Percentiles rank a stretch among this genome's conserved stretches.
Conservation (phyloP, 2,797 vertebrate genomes). For the Alexandromys oeconomus region DNA sequence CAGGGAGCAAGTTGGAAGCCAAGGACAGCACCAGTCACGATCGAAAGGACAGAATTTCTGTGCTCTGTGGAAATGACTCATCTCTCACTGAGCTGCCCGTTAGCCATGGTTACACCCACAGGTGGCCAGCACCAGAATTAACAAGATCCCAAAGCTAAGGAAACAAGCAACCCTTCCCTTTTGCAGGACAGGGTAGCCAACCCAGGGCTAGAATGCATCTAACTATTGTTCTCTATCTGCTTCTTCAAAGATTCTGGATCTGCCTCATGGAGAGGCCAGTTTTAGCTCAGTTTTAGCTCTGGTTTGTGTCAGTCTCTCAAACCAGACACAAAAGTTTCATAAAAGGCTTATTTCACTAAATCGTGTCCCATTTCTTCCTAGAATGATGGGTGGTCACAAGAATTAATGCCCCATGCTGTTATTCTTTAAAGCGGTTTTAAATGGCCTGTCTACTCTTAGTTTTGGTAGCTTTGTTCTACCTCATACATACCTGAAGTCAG, state of each 20-base stretch:
- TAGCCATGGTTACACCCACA: constrained; percentile 22
- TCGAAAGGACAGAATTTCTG: neutral
- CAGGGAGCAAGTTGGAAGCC: constrained; percentile 18
- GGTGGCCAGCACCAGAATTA: neutral
- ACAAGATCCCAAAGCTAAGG: constrained; percentile 34
- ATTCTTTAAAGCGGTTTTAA: neutral
- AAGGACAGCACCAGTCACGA: neutral
- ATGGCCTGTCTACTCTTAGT: constrained; percentile 19
- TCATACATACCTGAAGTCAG: neutral
- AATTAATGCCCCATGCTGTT: neutral
- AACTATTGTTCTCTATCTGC: neutral
- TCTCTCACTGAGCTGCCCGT: neutral
- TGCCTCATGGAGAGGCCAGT: neutral
- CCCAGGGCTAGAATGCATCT: neutral
- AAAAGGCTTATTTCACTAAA: neutral
- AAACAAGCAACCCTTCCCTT: constrained; percentile 32
- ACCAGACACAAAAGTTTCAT: neutral
- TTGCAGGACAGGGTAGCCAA: neutral
- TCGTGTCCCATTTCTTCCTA: neutral
- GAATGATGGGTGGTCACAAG: neutral
- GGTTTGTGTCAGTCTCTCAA: neutral
- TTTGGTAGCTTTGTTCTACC: constrained; percentile 17
- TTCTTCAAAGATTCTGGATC: constrained; percentile 3
- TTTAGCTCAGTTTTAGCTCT: neutral
- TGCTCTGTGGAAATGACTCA: constrained; percentile 31